Evolutionary conservation across 1,140 invertebrate species (phyloP), one percentile per base, ranked within the genome.

Genomic region (Drosophila tani): DNA sequence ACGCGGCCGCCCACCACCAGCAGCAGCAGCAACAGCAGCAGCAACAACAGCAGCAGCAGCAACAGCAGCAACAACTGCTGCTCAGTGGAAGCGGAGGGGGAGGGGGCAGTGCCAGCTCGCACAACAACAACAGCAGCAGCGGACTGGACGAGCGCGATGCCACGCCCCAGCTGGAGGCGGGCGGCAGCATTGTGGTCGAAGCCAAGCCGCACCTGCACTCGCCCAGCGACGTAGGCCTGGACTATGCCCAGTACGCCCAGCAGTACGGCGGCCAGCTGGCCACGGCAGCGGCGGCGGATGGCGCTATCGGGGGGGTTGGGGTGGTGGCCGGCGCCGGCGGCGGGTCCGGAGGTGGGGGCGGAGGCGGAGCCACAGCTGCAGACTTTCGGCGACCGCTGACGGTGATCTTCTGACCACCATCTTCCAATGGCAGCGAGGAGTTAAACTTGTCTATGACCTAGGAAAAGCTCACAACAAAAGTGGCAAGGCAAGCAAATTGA

Each of bases 381-480:
- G 97, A 97, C 84, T 97, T 97, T 92, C 94, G 96, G 62, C 94
- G 96, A 85, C 97, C 97, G 2, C 93, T 97, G 12, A 96, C 96
- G 41, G 96, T 97, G 68, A 97, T 97, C 94, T 97, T 97, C 94
- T 97, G 96, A 97, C 96, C 96, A 94, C 84, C 91, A 80, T 92
- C 91, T 63, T 82, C 81, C 73, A 92, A 92, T 58, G 86, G 87
- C 62, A 91, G 87, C 70, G 84, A 91, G 69, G 91, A 92, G 81
- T 73, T 92, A 27, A 92, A 92, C 81, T 79, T 92, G 78, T 91
- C 91, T 57, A 92, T 92, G 82, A 91, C 91, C 75, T 85, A 92
- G 82, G 51, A 84, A 63, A 32, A 32, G 47, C 59, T 63, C 59
- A 53, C 32, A 46, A 4, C 2, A 68, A 21, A 24, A 46, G 46